These are phyloP conservation scores for Drosophila suboccidentalis DNA, from an alignment of 2,888 invertebrate species.

Conservation along the genomic window DNA sequence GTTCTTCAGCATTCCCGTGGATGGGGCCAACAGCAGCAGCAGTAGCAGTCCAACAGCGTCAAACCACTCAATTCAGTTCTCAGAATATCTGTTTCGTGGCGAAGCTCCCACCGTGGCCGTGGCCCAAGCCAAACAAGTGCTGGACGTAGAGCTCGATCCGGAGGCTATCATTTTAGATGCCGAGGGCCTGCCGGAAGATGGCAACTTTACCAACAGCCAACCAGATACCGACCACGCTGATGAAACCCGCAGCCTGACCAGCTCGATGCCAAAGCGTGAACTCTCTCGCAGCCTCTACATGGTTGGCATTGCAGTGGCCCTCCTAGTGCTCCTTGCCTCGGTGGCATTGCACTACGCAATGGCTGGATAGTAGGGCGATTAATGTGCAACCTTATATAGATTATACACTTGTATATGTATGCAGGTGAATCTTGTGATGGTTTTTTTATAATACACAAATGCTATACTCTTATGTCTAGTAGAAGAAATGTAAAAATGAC, in stretches of 20 bases:
- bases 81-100: slow-evolving; percentile 96
- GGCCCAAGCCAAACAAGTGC: slow-evolving; percentile 92
- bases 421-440: slow-evolving; percentile 74
- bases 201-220: slow-evolving; percentile 50
- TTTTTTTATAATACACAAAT: slow-evolving; percentile 64
- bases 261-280: slow-evolving; percentile 87
- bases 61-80: slow-evolving; percentile 88
- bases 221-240: slow-evolving; percentile 39
- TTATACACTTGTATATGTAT: slow-evolving; percentile 51
- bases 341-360: slow-evolving; percentile 87
- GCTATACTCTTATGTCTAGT: slow-evolving; percentile 69
- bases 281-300: slow-evolving; percentile 87
- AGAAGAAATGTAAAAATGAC: slow-evolving; percentile 68
- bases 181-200: slow-evolving; percentile 93
- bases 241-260: slow-evolving; percentile 85
- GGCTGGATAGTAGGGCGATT: slow-evolving; percentile 46
- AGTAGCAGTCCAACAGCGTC: not conserved
- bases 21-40: slow-evolving; percentile 61
- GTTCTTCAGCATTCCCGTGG: slow-evolving; percentile 89
- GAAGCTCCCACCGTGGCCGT: slow-evolving; percentile 94
- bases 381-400: slow-evolving; percentile 53
- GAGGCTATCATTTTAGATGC: slow-evolving; percentile 90
- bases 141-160: slow-evolving; percentile 91
- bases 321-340: slow-evolving; percentile 88
- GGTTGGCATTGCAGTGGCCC: slow-evolving; percentile 88